These are phyloP conservation scores for Nudaria mundana DNA, from an alignment of 2,888 invertebrate species.

Conservation along the genomic window DNA sequence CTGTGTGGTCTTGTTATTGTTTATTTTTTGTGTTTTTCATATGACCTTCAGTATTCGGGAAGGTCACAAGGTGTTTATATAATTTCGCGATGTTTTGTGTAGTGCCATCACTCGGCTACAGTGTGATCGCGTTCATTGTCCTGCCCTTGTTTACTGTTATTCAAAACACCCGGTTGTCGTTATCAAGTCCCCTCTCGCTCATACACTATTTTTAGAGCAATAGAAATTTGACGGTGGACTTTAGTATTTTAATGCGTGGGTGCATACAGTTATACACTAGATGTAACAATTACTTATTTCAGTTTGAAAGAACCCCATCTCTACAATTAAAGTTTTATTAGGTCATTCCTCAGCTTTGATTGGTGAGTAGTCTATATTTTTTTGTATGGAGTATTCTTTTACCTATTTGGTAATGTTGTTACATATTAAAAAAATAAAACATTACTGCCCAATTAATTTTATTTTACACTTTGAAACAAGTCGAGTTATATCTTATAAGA, in stretches of 20 bases:
- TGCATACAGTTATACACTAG: too few relatives aligned
- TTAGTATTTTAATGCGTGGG: constrained; percentile 23
- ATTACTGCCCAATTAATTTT: too few relatives aligned
- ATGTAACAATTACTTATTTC: too few relatives aligned
- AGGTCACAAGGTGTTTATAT: constrained; percentile 71
- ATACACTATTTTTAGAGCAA: constrained; percentile 51
- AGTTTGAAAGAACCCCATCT: too few relatives aligned
- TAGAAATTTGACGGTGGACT: constrained; percentile 40
- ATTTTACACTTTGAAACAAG: too few relatives aligned
- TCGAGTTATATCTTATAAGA: too few relatives aligned
- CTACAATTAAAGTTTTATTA: too few relatives aligned
- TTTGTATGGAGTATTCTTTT: too few relatives aligned
- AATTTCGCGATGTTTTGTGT: constrained; percentile 45
- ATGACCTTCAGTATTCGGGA: constrained; percentile 62
- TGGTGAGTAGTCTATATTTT: too few relatives aligned
- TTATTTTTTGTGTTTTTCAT: constrained; percentile 23
- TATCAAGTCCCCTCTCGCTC: constrained; percentile 42
- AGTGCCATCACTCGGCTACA: constrained; percentile 33
- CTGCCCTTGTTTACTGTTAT: constrained; percentile 48
- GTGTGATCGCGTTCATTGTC: constrained; percentile 45
- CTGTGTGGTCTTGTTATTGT: constrained; percentile 8
- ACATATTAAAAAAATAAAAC: too few relatives aligned
- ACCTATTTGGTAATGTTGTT: too few relatives aligned
- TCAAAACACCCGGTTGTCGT: constrained; percentile 40
- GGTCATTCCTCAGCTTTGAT: too few relatives aligned